Conservation (phyloP, 2,888 invertebrate species). For the Keiferia lycopersicella region DNA sequence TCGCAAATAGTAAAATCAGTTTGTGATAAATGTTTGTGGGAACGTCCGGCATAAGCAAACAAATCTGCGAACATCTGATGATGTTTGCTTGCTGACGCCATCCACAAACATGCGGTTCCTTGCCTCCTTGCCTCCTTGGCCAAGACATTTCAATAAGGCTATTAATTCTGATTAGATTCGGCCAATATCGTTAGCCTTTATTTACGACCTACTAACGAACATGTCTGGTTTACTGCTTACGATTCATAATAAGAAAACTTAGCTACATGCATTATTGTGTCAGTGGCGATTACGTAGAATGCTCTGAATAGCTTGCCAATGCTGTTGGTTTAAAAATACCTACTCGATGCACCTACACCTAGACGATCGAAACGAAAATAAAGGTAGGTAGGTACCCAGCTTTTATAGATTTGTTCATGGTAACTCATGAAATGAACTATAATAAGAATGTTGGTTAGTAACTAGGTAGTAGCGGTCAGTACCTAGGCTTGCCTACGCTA, state of each 20-base stretch:
- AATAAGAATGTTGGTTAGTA: too few species aligned
- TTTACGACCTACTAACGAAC: background rate
- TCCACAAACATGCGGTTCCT: background rate
- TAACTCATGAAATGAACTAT: too few species aligned
- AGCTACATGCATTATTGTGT: conserved; percentile 42
- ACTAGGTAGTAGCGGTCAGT: too few species aligned
- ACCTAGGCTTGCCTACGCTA: too few species aligned
- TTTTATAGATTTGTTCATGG: too few species aligned
- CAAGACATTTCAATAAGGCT: background rate
- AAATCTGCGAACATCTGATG: background rate
- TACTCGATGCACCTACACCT: conserved; percentile 39
- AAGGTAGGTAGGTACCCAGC: background rate
- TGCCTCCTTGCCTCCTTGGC: background rate
- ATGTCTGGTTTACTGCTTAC: background rate
- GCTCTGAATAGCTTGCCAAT: conserved; percentile 64
- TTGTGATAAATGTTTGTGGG: conserved; percentile 5
- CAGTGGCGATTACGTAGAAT: conserved; percentile 59
- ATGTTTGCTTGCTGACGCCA: conserved; percentile 4
- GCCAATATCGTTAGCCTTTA: background rate
- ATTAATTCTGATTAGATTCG: conserved; percentile 13
- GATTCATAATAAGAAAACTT: conserved; percentile 40
- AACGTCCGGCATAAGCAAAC: conserved; percentile 12
- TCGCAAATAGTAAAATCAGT: background rate
- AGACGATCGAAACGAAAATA: background rate
- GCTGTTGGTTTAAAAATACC: conserved; percentile 49